A percentile compares a stretch with the other conserved stretches of the same genome.
These are phyloP conservation scores for Sylvilagus floridanus DNA, from an alignment of 2,797 vertebrate species.

Conservation along the genomic window DNA sequence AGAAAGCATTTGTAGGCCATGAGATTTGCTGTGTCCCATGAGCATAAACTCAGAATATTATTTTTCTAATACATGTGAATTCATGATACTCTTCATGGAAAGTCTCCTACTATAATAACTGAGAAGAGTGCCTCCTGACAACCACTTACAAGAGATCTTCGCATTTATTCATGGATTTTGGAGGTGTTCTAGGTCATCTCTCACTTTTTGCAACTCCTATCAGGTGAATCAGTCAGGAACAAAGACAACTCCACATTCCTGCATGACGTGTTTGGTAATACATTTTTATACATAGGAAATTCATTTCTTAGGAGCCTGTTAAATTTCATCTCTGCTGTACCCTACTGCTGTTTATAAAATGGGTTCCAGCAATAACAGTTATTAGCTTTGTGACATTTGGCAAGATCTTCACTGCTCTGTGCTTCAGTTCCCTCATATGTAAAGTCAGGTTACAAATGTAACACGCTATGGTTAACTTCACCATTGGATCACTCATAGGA, in stretches of 20 bases:
- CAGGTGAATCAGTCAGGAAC: neutral
- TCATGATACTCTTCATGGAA: neutral
- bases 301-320: neutral
- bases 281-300: neutral
- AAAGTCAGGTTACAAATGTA: neutral
- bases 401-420: constrained; percentile 15
- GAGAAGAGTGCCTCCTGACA: neutral
- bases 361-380: neutral
- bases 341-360: neutral
- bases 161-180: neutral
- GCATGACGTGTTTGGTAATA: neutral
- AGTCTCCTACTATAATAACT: neutral
- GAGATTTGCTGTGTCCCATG: neutral
- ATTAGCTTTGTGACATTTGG: constrained; percentile 3
- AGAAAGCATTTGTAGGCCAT: neutral
- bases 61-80: neutral
- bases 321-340: neutral
- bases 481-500: neutral
- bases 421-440: neutral
- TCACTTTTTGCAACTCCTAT: neutral
- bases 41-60: neutral
- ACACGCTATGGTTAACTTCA: neutral
- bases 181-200: neutral
- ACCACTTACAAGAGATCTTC: neutral
- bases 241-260: neutral